Base-by-base conservation (phyloP, 1,140 invertebrate genomes). In the Coptotermes formosanus region DNA sequence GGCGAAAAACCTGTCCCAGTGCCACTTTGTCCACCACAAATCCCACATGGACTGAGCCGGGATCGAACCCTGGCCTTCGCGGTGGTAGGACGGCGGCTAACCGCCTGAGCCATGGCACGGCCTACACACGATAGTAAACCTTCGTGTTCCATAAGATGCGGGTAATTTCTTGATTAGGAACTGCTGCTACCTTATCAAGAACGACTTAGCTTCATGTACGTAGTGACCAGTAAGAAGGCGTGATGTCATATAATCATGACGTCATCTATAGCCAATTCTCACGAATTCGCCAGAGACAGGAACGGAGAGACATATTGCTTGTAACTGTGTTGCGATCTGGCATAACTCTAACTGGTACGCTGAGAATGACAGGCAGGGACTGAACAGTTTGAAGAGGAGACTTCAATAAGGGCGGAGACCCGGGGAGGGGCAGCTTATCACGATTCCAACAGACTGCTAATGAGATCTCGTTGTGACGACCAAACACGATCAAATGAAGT, bases 401-500 rank as follows among this genome's bases (percentile, higher is more conserved):
- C 64, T 75, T 75, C 3, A 12, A 30, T 2, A 75, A 16, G 25
- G 64, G 64, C n/a, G n/a, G 25, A 25, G 64, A 55, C 14, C 19
- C 52, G 52, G n/a, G 64, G 64, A 30, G 64, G 64, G 64, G 25
- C n/a, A 30, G 7, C 25, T 75, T 7, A 75, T 75, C 64, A 75
- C 64, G 64, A 75, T 75, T 75, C 64, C n/a, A 30, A 12, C 64
- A 75, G 64, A 75, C 64, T 75, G 30, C 64, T 75, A 75, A 75
- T 75, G 64, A 75, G 64, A 75, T 14, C 25, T 25, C 25, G 64
- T 75, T 75, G 64, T 30, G 64, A 8, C 25, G 64, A 30, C 64
- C 64, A 75, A 75, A 75, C 64, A 75, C 64, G 64, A 75, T 75
- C 64, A 75, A 75, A 30, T 75, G 64, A 75, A 75, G 64, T n/a